Conservation (phyloP, 2,113 vertebrate species). For the Gadus macrocephalus region DNA sequence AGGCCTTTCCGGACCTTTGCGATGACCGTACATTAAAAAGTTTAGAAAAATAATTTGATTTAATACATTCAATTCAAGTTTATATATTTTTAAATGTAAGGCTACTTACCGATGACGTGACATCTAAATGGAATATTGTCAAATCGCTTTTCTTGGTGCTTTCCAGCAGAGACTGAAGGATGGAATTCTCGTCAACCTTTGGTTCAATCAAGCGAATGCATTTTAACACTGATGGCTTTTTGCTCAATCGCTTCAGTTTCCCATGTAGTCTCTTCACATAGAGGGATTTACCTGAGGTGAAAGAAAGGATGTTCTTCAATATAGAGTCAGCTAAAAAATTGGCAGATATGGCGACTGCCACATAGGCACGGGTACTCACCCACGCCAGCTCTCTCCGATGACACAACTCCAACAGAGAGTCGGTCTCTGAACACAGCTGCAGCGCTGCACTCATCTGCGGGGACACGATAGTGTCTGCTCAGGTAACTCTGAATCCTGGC, state of each 20-base stretch:
- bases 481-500: conserved; percentile 77
- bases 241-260: conserved; percentile 56
- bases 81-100: neutral
- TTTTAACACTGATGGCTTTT: conserved; percentile 58
- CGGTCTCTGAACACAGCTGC: conserved; percentile 77
- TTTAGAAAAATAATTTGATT: conserved; percentile 1
- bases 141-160: conserved; percentile 53
- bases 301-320: neutral
- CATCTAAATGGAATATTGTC: conserved; percentile 85
- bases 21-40: conserved; percentile 1
- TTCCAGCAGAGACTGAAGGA: conserved; percentile 76
- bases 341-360: neutral
- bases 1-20: conserved; percentile 83
- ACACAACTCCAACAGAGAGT: conserved; percentile 81
- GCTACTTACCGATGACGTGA: conserved; percentile 85
- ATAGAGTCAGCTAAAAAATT: neutral
- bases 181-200: conserved; percentile 78
- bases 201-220: conserved; percentile 82
- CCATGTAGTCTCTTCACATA: conserved; percentile 81
- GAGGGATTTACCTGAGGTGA: conserved; percentile 86
- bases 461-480: conserved; percentile 73
- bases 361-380: conserved; percentile 73
- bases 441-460: conserved; percentile 60
- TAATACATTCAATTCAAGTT: neutral
- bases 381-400: conserved; percentile 85